Evolutionary conservation across 2,797 vertebrate genomes (phyloP), one percentile per base, ranked within the genome.

Genomic region (Psittacula echo): DNA sequence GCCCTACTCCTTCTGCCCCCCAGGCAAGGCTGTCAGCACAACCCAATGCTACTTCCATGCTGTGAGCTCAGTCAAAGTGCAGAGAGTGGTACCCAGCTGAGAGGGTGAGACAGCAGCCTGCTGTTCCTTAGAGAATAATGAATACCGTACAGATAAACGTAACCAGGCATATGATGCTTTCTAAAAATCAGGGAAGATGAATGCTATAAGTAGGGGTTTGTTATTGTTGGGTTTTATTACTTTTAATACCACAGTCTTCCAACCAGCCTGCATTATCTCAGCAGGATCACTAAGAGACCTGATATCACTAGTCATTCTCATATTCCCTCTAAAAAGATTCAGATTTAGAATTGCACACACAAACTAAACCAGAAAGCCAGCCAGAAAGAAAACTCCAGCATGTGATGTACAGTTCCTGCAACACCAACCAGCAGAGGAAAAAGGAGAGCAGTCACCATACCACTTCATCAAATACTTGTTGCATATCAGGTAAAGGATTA

Each of bases 251-350:
- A 39, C 14, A 9, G 58, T 16, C 47, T 50, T 60, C 51, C n/a
- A 70, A n/a, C 5, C n/a, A 79, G 60, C 44, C 26, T 88, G 50
- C 50, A 32, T 89, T 92, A 92, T 87, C 79, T 81, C 79, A 89
- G 89, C 58, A 90, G 73, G 83, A 78, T 87, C 48, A 23, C 68
- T 34, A 7, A 65, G 24, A 73, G 51, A 66, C 62, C 32, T 70
- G 39, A 3, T 73, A 60, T 56, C 32, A 76, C 34, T 10, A 76
- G 42, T 24, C 24, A 50, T 47, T 85, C 47, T 48, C 18, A 2
- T 60, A 12, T 44, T 85, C 47, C 27, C 54, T 18, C 58, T 75
- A 51, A 72, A 68, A 83, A 37, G 20, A 41, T 27, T 39, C 47
- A 11, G 45, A 77, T 83, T 34, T 16, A 56, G 48, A 85, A 9